phyloP scores from a whole-genome alignment of 2,797 vertebrate genomes.

The Onychomys torridus region DNA sequence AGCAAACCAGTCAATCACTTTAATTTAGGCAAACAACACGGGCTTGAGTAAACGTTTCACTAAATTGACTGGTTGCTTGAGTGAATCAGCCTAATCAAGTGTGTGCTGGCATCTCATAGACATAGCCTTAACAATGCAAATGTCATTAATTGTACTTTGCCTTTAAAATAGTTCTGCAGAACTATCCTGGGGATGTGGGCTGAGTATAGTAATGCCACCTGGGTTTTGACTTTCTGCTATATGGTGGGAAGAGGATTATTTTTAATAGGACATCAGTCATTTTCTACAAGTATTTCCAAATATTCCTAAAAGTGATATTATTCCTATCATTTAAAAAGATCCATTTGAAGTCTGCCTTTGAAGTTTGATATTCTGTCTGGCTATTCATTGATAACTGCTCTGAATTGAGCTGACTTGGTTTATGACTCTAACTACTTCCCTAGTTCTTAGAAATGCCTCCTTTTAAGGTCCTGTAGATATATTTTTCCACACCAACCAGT shows the following conservation, averaged over 20 bases:
- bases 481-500: not conserved
- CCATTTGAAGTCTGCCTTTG: slow-evolving; percentile 53
- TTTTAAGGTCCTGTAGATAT: slow-evolving; percentile 47
- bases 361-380: not conserved
- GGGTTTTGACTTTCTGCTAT: slow-evolving; percentile 31
- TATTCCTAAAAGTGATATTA: slow-evolving; percentile 32
- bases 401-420: slow-evolving; percentile 45
- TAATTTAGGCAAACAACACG: slow-evolving; percentile 62
- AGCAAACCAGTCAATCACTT: slow-evolving; percentile 37
- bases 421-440: slow-evolving; percentile 25
- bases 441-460: slow-evolving; percentile 19
- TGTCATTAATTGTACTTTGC: slow-evolving; percentile 28
- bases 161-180: slow-evolving; percentile 36
- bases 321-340: slow-evolving; percentile 49
- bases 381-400: not conserved
- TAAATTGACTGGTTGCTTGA: slow-evolving; percentile 63
- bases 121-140: slow-evolving; percentile 60
- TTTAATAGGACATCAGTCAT: slow-evolving; percentile 16
- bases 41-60: slow-evolving; percentile 70
- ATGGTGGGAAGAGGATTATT: slow-evolving; percentile 15
- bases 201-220: not conserved
- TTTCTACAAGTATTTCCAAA: not conserved
- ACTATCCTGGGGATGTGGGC: not conserved
- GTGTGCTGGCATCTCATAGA: slow-evolving; percentile 58
- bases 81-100: slow-evolving; percentile 66